Base-by-base conservation (phyloP, 2,888 invertebrate genomes). In the Dryobota labecula region DNA sequence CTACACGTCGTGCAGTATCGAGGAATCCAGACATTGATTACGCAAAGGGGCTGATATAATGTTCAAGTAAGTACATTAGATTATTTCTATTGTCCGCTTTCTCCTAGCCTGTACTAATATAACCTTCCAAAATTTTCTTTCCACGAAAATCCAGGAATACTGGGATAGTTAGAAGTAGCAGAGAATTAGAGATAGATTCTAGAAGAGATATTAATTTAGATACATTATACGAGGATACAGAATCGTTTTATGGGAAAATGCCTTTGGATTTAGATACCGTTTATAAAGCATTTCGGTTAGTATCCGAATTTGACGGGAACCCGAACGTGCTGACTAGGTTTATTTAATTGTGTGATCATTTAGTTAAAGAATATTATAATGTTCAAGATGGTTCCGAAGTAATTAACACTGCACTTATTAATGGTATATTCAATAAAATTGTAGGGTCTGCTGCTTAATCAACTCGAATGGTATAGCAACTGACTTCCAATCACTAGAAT, bases 81-180 rank as follows among this genome's bases (percentile, higher is more conserved):
- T 43, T 43, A 30, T 60, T 60, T 60, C 60, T 60, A 45, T 20
- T 45, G 45, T 20, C 45, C 45, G 45, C 45, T 45, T 20, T 45
- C 45, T 9, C 45, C 45, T 60, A 58, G 58, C 58, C 43, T 13
- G 58, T 43, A 58, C 58, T 58, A 43, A 43, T 43, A 60, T 60
- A 60, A 20, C 20, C 7, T 60, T 43, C 43, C 43, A 60, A 60
- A 27, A 43, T 60, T 13, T 60, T 60, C 43, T 60, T 30, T 43
- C 43, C 30, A 43, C 18, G 58, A 43, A 27, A 60, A 60, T 60
- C 45, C 20, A 8, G 45, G 45, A 45, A 20, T 45, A 20, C 45
- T 20, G n/a, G 20, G 20, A 20, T 45, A 45, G 45, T 20, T 45
- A 45, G 45, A 45, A 45, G 45, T 45, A 45, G 45, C 8, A 8